Evolutionary conservation across 2,888 invertebrate species (phyloP), one percentile per base, ranked within the genome.

Genomic region (Lottia gigantea): DNA sequence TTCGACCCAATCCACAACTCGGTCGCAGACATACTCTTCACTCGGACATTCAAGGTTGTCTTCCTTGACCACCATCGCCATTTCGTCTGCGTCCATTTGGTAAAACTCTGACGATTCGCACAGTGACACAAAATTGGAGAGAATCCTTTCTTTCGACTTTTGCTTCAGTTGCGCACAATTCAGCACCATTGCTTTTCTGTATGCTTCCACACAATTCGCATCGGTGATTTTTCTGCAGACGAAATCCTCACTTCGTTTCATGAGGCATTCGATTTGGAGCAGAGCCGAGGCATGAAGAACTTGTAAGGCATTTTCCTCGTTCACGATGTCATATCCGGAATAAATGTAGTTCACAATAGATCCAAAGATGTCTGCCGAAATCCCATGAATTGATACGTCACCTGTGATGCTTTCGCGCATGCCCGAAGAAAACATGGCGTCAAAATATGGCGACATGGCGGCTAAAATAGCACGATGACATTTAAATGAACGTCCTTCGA

Each of bases 31-130:
- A 70, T 68, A 75, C 47, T 93, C 95, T 86, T 96, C 96, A 83
- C 93, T 94, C 80, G 95, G 94, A 0, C 95, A 95, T 86, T 95
- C 95, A 46, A 96, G 89, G 84, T 95, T 93, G 84, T 96, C 95
- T 67, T 87, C 93, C 64, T 93, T 92, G 75, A 96, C 93, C 67
- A 96, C 92, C 69, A 92, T 91, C 73, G 92, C 91, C 40, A 96
- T 90, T 85, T 95, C 94, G 19, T 93, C 92, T 40, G 94, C 90
- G 40, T 91, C 89, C 93, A 94, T 86, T 92, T 76, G 71, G 31
- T 80, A 72, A 71, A 85, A 83, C 62, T 84, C 84, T 15, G 81
- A 80, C 23, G 74, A 78, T 61, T 78, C 71, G 26, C 79, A 78
- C n/a, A 82, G 72, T 2, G 79, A 72, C n/a, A 71, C 72, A 72